Conservation (phyloP, 2,888 invertebrate genomes). For the Beris morrisii region DNA sequence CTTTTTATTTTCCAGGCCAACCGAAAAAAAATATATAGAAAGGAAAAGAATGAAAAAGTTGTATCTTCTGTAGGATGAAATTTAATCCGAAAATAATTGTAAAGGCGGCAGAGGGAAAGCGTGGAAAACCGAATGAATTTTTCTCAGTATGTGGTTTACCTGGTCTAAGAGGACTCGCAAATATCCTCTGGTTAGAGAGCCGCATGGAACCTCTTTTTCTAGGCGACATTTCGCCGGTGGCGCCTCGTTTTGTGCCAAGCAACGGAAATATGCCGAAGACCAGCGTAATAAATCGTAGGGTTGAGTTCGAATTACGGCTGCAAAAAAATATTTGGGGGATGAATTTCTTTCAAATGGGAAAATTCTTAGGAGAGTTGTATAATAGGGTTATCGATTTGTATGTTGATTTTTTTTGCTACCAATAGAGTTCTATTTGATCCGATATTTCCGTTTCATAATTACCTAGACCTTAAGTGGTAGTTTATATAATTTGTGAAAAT, state of each 20-base stretch:
- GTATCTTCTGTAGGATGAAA: constrained; percentile 10
- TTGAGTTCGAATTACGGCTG: constrained; percentile 86
- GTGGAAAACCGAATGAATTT: constrained; percentile 17
- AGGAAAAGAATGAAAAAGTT: constrained; percentile 6
- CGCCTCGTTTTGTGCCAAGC: constrained; percentile 72
- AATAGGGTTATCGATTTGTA: too few species aligned
- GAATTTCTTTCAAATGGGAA: too few species aligned
- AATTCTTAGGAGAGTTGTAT: too few species aligned
- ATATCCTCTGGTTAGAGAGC: constrained; percentile 78
- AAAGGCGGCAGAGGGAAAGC: constrained; percentile 2
- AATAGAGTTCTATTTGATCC: too few species aligned
- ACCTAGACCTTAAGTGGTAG: too few species aligned
- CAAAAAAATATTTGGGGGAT: constrained; percentile 4
- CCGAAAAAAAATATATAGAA: background rate
- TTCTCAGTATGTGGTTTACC: constrained; percentile 55
- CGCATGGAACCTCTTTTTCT: constrained; percentile 74
- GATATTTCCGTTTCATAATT: too few species aligned
- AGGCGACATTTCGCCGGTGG: constrained; percentile 80
- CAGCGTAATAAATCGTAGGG: constrained; percentile 83
- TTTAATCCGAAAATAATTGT: constrained; percentile 31
- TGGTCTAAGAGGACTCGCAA: constrained; percentile 76
- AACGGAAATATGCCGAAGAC: constrained; percentile 81
- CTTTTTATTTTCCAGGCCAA: constrained; percentile 33
- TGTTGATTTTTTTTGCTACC: too few species aligned
- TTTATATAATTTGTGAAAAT: too few species aligned